These are phyloP conservation scores for Choloepus didactylus DNA, from an alignment of 2,797 vertebrate genomes.

Conservation along the genomic window DNA sequence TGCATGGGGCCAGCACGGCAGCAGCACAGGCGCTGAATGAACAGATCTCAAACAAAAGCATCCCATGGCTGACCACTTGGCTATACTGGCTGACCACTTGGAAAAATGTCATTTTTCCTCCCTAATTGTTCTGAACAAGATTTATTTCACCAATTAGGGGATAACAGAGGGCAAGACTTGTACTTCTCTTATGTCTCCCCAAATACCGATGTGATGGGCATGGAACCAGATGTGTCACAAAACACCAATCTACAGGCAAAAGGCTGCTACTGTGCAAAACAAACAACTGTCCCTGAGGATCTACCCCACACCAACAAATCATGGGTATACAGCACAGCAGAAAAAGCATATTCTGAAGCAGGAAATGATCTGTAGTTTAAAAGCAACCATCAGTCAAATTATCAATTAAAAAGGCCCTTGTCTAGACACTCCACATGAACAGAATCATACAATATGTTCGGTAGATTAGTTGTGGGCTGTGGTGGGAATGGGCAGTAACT, in stretches of 20 bases:
- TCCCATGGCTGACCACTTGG: background rate
- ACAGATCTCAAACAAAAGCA: background rate
- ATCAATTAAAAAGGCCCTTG: background rate
- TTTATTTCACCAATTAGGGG: background rate
- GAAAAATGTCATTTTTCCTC: background rate
- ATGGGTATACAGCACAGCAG: background rate
- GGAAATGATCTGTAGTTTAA: background rate
- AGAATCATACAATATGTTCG: background rate
- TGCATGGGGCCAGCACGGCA: fast-evolving
- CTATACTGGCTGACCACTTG: background rate
- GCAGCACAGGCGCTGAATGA: background rate
- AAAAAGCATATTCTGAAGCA: background rate
- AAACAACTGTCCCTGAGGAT: background rate
- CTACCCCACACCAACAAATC: background rate
- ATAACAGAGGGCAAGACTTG: background rate
- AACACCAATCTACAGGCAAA: background rate
- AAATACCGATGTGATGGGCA: background rate
- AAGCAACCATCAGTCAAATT: background rate
- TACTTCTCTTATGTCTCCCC: background rate
- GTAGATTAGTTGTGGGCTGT: background rate
- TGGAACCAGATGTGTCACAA: conserved; percentile 12
- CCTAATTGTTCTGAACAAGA: background rate
- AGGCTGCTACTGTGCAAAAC: background rate
- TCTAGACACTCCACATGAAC: background rate
- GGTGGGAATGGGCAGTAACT: background rate